These are phyloP conservation scores for Odontothrips loti DNA, from an alignment of 2,888 invertebrate species.

Conservation along the genomic window DNA sequence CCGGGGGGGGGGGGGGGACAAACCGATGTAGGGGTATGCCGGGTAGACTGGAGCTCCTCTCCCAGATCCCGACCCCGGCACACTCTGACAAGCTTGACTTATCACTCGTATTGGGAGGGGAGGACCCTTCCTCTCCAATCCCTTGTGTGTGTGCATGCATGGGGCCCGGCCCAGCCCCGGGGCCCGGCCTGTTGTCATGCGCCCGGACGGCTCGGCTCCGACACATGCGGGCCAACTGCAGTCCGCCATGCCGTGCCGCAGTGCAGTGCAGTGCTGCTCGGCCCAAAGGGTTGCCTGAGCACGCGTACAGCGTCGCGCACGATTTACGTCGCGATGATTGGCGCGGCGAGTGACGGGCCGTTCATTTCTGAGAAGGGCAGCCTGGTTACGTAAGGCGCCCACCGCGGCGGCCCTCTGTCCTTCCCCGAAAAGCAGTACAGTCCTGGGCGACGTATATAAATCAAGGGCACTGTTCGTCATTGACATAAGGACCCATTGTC, in stretches of 20 bases:
- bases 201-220: not conserved
- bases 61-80: not conserved
- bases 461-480: too few species aligned
- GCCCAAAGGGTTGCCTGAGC: not conserved
- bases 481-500: too few species aligned
- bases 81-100: constrained; percentile 1
- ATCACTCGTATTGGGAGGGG: not conserved
- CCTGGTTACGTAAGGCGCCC: too few species aligned
- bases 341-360: too few species aligned
- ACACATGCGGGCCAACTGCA: constrained; percentile 1
- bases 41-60: too few species aligned
- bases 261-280: not conserved
- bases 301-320: too few species aligned
- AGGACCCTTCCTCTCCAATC: not conserved
- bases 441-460: too few species aligned
- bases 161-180: not conserved
- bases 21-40: too few species aligned
- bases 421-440: too few species aligned
- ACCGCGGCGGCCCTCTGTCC: too few species aligned
- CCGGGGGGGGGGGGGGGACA: not conserved
- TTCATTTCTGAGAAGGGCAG: too few species aligned
- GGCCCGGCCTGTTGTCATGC: not conserved
- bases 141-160: not conserved
- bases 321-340: too few species aligned
- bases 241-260: not conserved